Conservation (phyloP, 92 coral and sea anemone species). For the Virgularia gustaviana region DNA sequence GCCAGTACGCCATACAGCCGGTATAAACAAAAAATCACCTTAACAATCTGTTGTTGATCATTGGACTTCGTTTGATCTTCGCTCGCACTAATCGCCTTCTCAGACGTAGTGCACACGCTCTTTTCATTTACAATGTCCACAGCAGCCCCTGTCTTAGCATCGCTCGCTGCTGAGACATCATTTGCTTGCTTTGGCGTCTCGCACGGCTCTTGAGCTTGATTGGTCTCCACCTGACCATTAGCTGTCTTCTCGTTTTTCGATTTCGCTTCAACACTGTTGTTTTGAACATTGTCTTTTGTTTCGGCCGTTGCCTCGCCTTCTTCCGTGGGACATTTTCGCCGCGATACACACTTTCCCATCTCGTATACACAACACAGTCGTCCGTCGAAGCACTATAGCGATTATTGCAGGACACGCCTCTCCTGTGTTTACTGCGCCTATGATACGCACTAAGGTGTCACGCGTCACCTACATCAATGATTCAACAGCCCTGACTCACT, state of each 20-base stretch:
- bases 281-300: background rate
- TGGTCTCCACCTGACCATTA: slow-evolving; percentile 12
- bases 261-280: slow-evolving; percentile 17
- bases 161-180: background rate
- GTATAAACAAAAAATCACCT: no score
- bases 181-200: background rate
- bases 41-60: no score
- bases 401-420: slow-evolving; percentile 35
- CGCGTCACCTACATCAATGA: slow-evolving; percentile 30
- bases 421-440: background rate
- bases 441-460: background rate
- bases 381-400: slow-evolving; percentile 6
- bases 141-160: no score
- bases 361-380: slow-evolving; percentile 2
- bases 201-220: background rate
- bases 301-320: slow-evolving; percentile 6
- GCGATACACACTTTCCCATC: slow-evolving; percentile 40
- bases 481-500: slow-evolving; percentile 23
- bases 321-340: background rate
- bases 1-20: no score
- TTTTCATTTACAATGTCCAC: background rate
- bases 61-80: no score
- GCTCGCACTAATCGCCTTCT: no score
- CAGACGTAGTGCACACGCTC: no score
- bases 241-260: slow-evolving; percentile 13